Evolutionary conservation across 2,888 invertebrate genomes (phyloP).

Genomic region (Pimpla rufipes): DNA sequence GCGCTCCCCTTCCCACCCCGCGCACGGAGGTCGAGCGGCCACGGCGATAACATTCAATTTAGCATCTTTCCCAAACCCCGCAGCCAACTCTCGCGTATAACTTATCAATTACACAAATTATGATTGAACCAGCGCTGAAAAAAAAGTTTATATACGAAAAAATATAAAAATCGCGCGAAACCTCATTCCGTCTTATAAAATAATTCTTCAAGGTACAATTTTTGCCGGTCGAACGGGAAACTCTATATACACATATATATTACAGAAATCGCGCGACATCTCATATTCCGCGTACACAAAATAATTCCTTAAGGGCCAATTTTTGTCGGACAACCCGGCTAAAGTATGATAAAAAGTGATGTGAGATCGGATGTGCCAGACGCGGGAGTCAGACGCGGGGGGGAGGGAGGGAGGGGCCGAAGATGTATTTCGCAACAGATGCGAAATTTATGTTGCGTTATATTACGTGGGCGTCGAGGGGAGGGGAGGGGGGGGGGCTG

Average conservation of each 20-base stretch:
- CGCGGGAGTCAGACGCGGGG: slow-evolving; percentile 1
- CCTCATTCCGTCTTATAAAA: too few relatives aligned
- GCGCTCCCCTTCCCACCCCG: background rate
- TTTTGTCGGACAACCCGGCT: background rate
- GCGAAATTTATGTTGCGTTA: slow-evolving; percentile 65
- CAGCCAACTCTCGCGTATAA: slow-evolving; percentile 1
- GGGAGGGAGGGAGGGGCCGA: background rate
- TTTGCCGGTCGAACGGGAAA: background rate
- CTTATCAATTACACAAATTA: slow-evolving; percentile 3
- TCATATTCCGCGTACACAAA: background rate
- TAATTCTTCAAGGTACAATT: slow-evolving; percentile 3
- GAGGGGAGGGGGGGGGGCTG: background rate
- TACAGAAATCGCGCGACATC: background rate
- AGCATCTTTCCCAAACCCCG: background rate
- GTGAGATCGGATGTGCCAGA: slow-evolving; percentile 26
- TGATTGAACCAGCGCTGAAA: background rate
- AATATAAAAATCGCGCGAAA: background rate
- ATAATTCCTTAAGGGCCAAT: background rate
- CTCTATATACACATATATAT: background rate
- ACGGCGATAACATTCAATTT: slow-evolving; percentile 37
- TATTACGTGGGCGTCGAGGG: slow-evolving; percentile 52
- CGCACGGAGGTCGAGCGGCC: too few relatives aligned
- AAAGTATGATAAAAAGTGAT: slow-evolving; percentile 2
- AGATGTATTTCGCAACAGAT: slow-evolving; percentile 63
- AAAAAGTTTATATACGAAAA: background rate